Base-by-base conservation (phyloP, 2,797 vertebrate species). In the Hemitrygon akajei region DNA sequence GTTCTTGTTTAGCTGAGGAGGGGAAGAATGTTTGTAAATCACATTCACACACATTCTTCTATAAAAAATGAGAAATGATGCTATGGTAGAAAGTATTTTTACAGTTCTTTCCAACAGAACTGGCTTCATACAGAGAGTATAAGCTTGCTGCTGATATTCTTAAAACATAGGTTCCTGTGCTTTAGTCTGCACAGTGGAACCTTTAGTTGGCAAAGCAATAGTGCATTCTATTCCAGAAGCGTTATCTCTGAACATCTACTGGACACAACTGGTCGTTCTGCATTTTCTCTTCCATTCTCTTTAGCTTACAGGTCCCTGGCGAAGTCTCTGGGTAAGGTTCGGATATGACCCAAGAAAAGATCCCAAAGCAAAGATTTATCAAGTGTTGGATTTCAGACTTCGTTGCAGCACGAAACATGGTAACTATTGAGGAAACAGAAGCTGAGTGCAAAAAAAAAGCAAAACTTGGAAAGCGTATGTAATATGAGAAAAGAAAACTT, bases 291-390 rank as follows among this genome's bases (percentile, higher is more conserved):
- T 84, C 22, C 79, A 40, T 16, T 77, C 25, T 94, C 25, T 81
- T 71, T 27, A 99, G 99, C 96, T 99, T 94, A 99, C 98, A 0
- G 99, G 99, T 9, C 98, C 99, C 0, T 99, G 99, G 99, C 98
- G 99, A 94, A 99, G 98, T 95, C 96, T 99, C 79, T 99, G 99
- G 99, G 98, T 99, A 94, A 97, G 96, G 94, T 97, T 98, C 77
- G 98, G 98, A n/a, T 99, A 98, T 1, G 99, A 99, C 95, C 99
- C 99, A 91, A 97, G 98, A 7, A 99, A 98, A 95, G 95, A 94
- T 40, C 92, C 96, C 0, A 98, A 98, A 18, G 97, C 98, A 94
- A 99, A 99, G 96, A 97, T 97, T 94, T 99, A 99, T 95, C 99
- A 99, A 96, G 97, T 99, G 9, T 96, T 99, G 94, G 99, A 99